phyloP scores from a whole-genome alignment of 2,797 vertebrate genomes.

The Onychomys arenicola region DNA sequence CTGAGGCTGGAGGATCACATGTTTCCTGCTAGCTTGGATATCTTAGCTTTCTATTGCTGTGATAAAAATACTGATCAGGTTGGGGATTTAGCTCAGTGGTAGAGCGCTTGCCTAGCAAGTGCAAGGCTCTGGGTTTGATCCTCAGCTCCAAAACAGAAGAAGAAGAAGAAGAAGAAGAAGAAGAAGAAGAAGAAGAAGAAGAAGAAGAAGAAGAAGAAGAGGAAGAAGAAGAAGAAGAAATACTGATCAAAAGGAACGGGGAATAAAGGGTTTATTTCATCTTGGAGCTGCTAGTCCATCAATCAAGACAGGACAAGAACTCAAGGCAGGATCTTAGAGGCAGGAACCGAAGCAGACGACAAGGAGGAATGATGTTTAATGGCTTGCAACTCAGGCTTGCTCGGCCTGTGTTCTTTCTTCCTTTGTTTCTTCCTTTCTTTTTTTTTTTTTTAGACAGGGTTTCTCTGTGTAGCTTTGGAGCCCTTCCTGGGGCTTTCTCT shows the following conservation, averaged over 20 bases:
- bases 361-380: background rate
- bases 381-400: background rate
- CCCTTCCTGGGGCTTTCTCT: no score
- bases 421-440: no score
- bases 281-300: background rate
- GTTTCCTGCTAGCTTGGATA: background rate
- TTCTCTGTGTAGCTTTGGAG: no score
- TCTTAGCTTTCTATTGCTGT: background rate
- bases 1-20: background rate
- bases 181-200: no score
- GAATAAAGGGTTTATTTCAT: background rate
- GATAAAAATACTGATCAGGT: background rate
- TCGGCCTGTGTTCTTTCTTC: background rate
- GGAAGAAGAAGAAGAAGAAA: no score
- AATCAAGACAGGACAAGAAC: background rate
- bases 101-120: no score
- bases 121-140: no score
- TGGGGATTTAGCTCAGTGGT: no score
- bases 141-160: no score
- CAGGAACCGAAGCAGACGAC: background rate
- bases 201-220: no score
- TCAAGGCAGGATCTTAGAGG: background rate
- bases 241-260: background rate
- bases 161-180: no score
- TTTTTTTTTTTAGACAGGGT: no score